These are phyloP conservation scores for Diaperis boleti DNA, from an alignment of 2,888 invertebrate species.

Conservation along the genomic window DNA sequence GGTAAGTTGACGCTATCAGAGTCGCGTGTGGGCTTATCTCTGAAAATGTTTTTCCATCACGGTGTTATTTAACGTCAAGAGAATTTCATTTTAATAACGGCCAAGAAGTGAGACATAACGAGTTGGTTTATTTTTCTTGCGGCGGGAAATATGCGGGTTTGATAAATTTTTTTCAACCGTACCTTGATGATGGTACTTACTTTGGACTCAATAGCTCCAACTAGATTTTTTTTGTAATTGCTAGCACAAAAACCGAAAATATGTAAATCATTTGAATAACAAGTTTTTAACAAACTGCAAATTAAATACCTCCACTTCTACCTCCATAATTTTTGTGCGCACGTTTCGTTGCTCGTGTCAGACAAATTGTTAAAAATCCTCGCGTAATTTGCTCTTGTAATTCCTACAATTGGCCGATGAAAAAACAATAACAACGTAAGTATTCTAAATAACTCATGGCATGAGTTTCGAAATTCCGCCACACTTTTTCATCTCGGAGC, in stretches of 20 bases:
- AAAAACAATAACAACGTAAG: not conserved
- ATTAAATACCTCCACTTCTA: too few relatives aligned
- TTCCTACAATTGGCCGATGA: not conserved
- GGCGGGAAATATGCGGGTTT: too few relatives aligned
- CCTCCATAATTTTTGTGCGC: not conserved
- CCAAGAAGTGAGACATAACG: too few relatives aligned
- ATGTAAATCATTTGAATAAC: too few relatives aligned
- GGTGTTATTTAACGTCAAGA: too few relatives aligned
- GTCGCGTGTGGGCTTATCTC: not conserved
- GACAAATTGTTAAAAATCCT: not conserved
- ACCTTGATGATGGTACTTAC: too few relatives aligned
- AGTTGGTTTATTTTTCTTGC: too few relatives aligned
- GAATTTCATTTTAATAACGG: too few relatives aligned
- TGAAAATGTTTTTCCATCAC: not conserved
- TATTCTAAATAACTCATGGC: slow-evolving; percentile 2
- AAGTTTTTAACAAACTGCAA: not conserved
- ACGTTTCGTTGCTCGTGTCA: not conserved
- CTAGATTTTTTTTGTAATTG: too few relatives aligned
- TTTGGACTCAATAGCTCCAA: too few relatives aligned
- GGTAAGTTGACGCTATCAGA: not conserved
- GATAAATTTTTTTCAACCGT: too few relatives aligned
- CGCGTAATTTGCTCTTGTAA: not conserved
- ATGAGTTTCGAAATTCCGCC: not conserved
- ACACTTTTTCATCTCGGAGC: not conserved
- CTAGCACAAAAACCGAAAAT: too few relatives aligned